Evolutionary conservation across 2,797 vertebrate species (phyloP), one percentile per base, ranked within the genome.

Genomic region (Sphenopsis melanotis): DNA sequence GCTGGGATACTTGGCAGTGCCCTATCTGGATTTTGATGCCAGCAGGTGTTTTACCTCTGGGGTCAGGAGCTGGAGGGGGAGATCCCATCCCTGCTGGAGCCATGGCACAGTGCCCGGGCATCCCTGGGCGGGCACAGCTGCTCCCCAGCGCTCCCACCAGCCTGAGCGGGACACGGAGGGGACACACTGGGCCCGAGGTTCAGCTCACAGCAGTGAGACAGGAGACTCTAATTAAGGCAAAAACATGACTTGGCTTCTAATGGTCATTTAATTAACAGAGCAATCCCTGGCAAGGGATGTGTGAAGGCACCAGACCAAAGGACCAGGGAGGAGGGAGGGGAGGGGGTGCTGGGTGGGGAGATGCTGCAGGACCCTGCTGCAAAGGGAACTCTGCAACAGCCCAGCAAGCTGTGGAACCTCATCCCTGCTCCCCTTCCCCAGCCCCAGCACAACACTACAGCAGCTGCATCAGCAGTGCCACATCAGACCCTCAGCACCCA

Each of bases 181-280:
- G 49, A 80, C 46, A 3, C 0, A 9, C 49, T 0, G 2, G 57
- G 68, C 63, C 11, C 4, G 53, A 56, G 41, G 4, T 68, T 17
- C 75, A 82, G 23, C 78, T 68, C 32, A 0, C 66, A 82, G 84
- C 9, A 9, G 2, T 39, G 86, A 75, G 65, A 66, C 5, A 36
- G 70, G 65, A 75, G 80, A 83, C 41, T 61, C 93, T 87, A 91
- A 90, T 93, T 80, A 87, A 76, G 71, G 87, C 55, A 64, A 91
- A 90, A 89, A 6, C 78, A 90, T 71, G 65, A 75, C 46, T 81
- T 57, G 81, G 83, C 81, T 89, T 65, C 90, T 76, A 84, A 94
- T n/a, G 83, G 94, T 72, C 95, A 90, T 72, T 95, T 94, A 90
- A 96, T 89, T 89, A 94, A 59, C n/a, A 53, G 42, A 56, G 39